Conservation (phyloP, 2,888 invertebrate genomes). For the Pristionchus entomophagus region DNA sequence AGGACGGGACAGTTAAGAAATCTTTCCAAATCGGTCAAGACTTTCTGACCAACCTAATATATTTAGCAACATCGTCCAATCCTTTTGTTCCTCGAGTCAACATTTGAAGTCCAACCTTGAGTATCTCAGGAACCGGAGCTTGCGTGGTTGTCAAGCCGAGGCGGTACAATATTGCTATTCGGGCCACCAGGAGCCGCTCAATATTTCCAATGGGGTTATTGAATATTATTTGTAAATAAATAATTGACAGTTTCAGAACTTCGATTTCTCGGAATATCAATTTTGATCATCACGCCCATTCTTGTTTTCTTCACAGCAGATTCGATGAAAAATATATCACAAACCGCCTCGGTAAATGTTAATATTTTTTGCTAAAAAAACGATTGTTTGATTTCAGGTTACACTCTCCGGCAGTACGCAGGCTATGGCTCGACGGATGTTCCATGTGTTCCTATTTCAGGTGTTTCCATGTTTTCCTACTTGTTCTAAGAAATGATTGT, state of each 20-base stretch:
- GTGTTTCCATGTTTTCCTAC: too few species aligned
- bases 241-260: not conserved
- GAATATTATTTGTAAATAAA: not conserved
- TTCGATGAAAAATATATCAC: not conserved
- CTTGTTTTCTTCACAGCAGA: not conserved
- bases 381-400: not conserved
- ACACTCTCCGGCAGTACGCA: not conserved
- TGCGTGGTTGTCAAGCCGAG: not conserved
- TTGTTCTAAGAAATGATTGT: too few species aligned
- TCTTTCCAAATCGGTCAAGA: too few species aligned
- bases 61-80: too few species aligned
- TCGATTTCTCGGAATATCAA: not conserved
- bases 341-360: not conserved
- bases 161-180: not conserved
- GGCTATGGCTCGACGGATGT: not conserved
- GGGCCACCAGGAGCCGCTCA: not conserved
- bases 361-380: not conserved
- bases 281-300: not conserved
- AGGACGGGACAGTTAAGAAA: too few species aligned
- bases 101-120: not conserved
- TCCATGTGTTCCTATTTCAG: not conserved
- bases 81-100: too few species aligned
- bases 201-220: not conserved
- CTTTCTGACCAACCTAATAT: too few species aligned
- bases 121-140: not conserved